Base-by-base conservation (phyloP, 2,797 vertebrate genomes). In the Channa striata region DNA sequence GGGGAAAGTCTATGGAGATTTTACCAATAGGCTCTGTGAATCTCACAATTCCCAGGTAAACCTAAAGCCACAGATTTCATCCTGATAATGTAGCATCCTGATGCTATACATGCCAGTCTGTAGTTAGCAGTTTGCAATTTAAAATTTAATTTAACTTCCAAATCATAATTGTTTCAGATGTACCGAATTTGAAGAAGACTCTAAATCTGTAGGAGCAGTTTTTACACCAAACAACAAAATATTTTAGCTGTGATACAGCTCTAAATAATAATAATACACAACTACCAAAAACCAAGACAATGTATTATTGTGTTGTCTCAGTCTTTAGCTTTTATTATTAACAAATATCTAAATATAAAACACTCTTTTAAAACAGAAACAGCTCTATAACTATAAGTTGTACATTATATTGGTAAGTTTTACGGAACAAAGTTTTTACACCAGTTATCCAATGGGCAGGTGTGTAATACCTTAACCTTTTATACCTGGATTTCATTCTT, bases 1-100 rank as follows among this genome's bases (percentile, higher is more conserved):
- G 98, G 98, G 98, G 98, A 0, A 99, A 99, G 92, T 99, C 98
- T 0, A 99, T 99, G 98, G 98, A 99, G 94, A 97, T 99, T 90
- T 94, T 99, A 53, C 98, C 98, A 10, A 93, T 99, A 16, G 98
- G 98, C 74, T 96, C 95, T 4, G 93, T 99, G 84, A 97, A 97
- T 80, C 96, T 99, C 67, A 95, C 89, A 83, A 94, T 99, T 87
- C 97, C 98, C 82, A 98, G 96, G 98, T 99, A 96, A 84, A 51
- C 19, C n/a, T 34, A 8, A 59, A 61, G 8, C 0, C 14, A 49
- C 8, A 61, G n/a, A 19, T 50, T 50, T 47, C 11, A 54, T n/a
- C 52, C 21, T 6, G 1, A 11, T 7, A 30, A 30, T 30, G 25
- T 30, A 30, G n/a, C n/a, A 30, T 30, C 4, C 25, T 30, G 4